Base-by-base conservation (phyloP, 2,888 invertebrate genomes). In the Rhorus exstirpatorius region DNA sequence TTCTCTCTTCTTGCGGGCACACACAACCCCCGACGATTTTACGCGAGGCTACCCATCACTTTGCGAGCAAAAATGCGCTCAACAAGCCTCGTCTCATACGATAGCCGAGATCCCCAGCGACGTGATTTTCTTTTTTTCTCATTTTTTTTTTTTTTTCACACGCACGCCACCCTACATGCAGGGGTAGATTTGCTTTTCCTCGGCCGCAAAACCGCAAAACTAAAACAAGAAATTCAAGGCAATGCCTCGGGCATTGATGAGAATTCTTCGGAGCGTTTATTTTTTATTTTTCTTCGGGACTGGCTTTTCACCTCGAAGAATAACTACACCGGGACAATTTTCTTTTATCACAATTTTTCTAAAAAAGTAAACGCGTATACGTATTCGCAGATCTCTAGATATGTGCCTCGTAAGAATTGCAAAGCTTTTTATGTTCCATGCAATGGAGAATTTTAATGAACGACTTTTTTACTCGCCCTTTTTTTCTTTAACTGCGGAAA, bases 21-120 rank as follows among this genome's bases (percentile, higher is more conserved):
- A n/a, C n/a, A n/a, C n/a, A 61, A 74, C 72, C 72, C 58, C 55
- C 46, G 60, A 72, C 78, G 72, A 81, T 81, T 81, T 81, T 53
- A 81, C 81, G 72, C 53, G 53, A 72, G 72, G 53, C 61, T 81
- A 65, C 53, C 41, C 80, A 71, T 63, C 71, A 38, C 46, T 61
- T 78, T 58, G 65, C 74, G 19, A 68, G 68, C 31, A 81, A 55
- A 81, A 68, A 76, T 58, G 7, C 46, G 55, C 14, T 24, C n/a
- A n/a, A n/a, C 4, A 17, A 44, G 38, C 61, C 38, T 77, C 75
- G 55, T 38, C 55, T 41, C 55, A 14, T 51, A 44, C 51, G 41
- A 38, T 51, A 53, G 14, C 3, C 60, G 67, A 71, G 24, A 35
- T 3, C 68, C 60, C 55, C 49, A 17, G 8, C 46, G 6, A 68